Base-by-base conservation (phyloP, 2,113 vertebrate genomes). In the Haemorhous mexicanus region DNA sequence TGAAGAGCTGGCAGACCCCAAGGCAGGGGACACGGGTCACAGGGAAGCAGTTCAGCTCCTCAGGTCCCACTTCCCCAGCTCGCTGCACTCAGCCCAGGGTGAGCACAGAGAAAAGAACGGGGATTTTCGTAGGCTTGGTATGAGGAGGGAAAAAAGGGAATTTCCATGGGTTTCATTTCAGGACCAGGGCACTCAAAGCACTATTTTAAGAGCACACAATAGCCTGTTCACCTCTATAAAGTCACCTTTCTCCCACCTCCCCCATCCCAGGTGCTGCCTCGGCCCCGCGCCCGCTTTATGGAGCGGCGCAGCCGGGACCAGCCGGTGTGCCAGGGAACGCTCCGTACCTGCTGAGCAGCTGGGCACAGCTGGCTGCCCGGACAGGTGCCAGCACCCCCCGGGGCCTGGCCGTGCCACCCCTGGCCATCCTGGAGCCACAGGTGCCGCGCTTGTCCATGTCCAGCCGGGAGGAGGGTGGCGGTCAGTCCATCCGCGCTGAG, bases 271-370 rank as follows among this genome's bases (percentile, higher is more conserved):
- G 41, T 2, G 27, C 22, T 6, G 44, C 62, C 50, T 27, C 23
- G 43, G n/a, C 27, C 59, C 68, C 33, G 9, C 2, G 2, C 47
- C 33, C 6, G 43, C 68, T 28, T 6, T 3, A 0, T 2, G 47
- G 5, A 8, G 66, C 27, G 1, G 43, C 30, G 66, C 75, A 2
- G 53, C 46, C 1, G 44, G 1, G 10, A 5, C 2, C 6, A 0
- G 4, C 24, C 35, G 11, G 4, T 3, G 16, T 5, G 26, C 26
- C 21, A 1, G 16, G 0, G 2, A 10, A 0, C 32, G 37, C 94
- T 68, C 95, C 52, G 5, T 98, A 98, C 98, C 98, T 98, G 97
- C 70, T 18, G 16, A 91, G 18, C 15, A 75, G 55, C 50, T 47
- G 7, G 83, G 79, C 3, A 63, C 95, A 97, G 41, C 67, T 49